Evolutionary conservation across 2,888 invertebrate species (phyloP).

Genomic region (Xylota segnis): DNA sequence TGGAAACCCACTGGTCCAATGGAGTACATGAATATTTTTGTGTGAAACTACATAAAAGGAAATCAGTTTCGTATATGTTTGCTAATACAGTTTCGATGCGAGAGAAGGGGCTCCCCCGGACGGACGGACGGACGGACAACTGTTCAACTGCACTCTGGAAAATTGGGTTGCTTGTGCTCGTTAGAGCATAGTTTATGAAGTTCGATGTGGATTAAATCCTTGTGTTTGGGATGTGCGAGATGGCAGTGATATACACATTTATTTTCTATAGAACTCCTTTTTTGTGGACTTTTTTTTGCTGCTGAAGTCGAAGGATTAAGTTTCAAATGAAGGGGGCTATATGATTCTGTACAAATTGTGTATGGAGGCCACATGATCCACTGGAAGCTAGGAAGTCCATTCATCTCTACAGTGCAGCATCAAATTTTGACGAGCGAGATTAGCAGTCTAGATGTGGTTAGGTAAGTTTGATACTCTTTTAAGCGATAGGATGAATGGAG

Average conservation of each 20-base stretch:
- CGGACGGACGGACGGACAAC: not conserved
- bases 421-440: no score
- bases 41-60: conserved; percentile 24
- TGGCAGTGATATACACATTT: not conserved
- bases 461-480: no score
- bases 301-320: not conserved
- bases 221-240: not conserved
- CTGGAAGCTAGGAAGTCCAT: no score
- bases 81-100: conserved; percentile 23
- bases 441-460: no score
- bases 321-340: not conserved
- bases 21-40: conserved; percentile 39
- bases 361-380: no score
- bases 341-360: no score
- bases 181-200: conserved; percentile 24
- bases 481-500: no score
- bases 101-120: not conserved
- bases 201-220: conserved; percentile 6
- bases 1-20: conserved; percentile 31
- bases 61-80: conserved; percentile 20
- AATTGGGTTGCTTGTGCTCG: conserved; percentile 54
- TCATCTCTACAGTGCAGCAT: no score
- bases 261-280: not conserved
- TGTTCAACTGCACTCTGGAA: conserved; percentile 55
- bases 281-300: not conserved